A percentile compares a stretch with the other conserved stretches of the same genome.
These are phyloP conservation scores for Archaeoteleia sp. DNA, from an alignment of 2,888 invertebrate genomes.

Conservation along the genomic window DNA sequence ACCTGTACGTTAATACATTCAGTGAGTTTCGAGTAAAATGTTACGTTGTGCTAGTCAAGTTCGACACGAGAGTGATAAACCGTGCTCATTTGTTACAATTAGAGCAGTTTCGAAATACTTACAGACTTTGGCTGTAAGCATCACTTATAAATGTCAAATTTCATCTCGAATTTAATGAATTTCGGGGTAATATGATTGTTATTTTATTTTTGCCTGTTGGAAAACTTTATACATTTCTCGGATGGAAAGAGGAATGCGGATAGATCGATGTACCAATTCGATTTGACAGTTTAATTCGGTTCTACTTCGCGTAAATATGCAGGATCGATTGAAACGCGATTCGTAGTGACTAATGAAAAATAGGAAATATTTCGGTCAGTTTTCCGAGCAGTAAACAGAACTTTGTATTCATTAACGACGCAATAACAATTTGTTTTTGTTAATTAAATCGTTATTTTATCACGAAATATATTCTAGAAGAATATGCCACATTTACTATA, in stretches of 20 bases:
- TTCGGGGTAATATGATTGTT: slow-evolving; percentile 31
- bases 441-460: slow-evolving; percentile 15
- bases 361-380: slow-evolving; percentile 28
- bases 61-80: slow-evolving; percentile 50
- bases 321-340: slow-evolving; percentile 38
- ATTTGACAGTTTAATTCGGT: slow-evolving; percentile 54
- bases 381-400: slow-evolving; percentile 9
- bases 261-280: slow-evolving; percentile 53
- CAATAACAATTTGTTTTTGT: slow-evolving; percentile 21
- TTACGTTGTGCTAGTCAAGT: slow-evolving; percentile 37
- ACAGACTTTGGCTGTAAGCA: background rate
- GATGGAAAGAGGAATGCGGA: slow-evolving; percentile 21
- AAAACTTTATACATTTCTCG: slow-evolving; percentile 38
- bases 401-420: slow-evolving; percentile 20
- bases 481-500: too few relatives aligned
- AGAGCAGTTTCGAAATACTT: slow-evolving; percentile 30
- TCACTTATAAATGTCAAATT: background rate
- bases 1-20: slow-evolving; percentile 17
- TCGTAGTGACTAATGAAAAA: slow-evolving; percentile 46
- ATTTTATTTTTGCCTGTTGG: slow-evolving; percentile 25
- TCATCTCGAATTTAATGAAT: background rate
- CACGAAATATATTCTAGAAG: too few relatives aligned
- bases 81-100: slow-evolving; percentile 49
- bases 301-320: slow-evolving; percentile 45
- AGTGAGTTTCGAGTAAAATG: slow-evolving; percentile 11